Conservation (phyloP, 1,140 invertebrate species). For the Reticulitermes speratus region DNA sequence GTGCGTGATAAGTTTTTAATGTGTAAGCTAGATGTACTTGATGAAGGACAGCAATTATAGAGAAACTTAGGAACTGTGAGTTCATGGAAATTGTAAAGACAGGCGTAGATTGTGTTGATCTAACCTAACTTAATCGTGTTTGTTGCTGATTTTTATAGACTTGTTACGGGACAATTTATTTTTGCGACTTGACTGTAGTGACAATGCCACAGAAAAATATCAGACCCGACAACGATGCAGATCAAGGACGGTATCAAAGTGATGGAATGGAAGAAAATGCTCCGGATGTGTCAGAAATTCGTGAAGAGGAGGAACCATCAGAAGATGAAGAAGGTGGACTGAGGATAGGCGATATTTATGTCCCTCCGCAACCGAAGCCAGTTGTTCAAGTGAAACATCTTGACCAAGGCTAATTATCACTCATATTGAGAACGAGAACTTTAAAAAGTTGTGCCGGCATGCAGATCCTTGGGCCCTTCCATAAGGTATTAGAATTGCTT, state of each 20-base stretch:
- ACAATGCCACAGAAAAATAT: background rate
- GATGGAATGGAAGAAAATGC: background rate
- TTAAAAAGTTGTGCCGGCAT: conserved; percentile 96
- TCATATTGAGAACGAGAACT: conserved; percentile 90
- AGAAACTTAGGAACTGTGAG: too few relatives aligned
- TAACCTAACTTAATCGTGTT: background rate
- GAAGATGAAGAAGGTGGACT: conserved; percentile 9
- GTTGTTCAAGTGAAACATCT: conserved; percentile 59
- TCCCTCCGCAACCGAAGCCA: conserved; percentile 72
- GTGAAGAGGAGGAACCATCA: conserved; percentile 15
- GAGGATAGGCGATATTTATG: conserved; percentile 75
- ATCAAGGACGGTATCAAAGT: background rate
- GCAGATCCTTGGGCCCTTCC: conserved; percentile 77
- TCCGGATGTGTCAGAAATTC: conserved; percentile 11
- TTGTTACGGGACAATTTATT: too few relatives aligned
- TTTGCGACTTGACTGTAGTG: too few relatives aligned
- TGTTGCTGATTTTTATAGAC: background rate
- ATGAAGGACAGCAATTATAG: too few relatives aligned
- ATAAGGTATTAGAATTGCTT: conserved; percentile 59
- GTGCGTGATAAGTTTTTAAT: too few relatives aligned
- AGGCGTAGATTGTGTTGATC: background rate
- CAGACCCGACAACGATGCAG: background rate
- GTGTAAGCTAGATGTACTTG: too few relatives aligned
- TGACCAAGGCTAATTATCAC: conserved; percentile 86
- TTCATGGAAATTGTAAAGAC: too few relatives aligned